Evolutionary conservation across 1,140 invertebrate genomes (phyloP), one percentile per base, ranked within the genome.

Genomic region (Bombus vancouverensis): DNA sequence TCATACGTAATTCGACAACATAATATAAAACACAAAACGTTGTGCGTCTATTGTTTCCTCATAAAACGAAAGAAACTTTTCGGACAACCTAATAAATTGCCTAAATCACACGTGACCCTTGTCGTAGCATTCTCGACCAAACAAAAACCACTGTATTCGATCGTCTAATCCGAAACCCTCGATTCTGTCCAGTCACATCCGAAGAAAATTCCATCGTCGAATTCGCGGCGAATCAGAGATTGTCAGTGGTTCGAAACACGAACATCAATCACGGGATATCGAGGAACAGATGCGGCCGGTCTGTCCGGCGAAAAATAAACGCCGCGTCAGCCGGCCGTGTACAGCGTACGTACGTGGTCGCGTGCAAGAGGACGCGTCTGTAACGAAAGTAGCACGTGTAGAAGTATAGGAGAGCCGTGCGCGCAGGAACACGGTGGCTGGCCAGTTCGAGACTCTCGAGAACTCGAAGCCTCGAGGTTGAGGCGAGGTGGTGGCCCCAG

Each of bases 401-500:
- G 70, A 75, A 76, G 57, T 32, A 37, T 10, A 66, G 65, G 65
- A 34, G 59, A 32, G 32, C n/a, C 34, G 47, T 13, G 57, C 12
- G 75, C 18, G 53, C 62, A 47, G 72, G 59, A 75, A 72, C 81
- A 83, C 82, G 59, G 76, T 87, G 89, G 76, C 85, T 78, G 85
- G 85, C 62, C 86, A 78, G 57, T 81, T 85, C 85, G 53, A 72
- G 90, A 89, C 65, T 82, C 32, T 34, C 15, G 65, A 66, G 59
- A 62, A 62, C 59, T 62, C 59, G 85, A 71, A 88, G 89, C 86
- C 88, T 84, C 76, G 92, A 93, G 92, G 93, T 94, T 90, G 88
- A 92, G 89, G 70, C 89, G 87, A 94, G 94, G 94, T 95, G 94
- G 90, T 92, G 93, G 94, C 93, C 94, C 92, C 91, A 85, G 94